A percentile compares a stretch with the other conserved stretches of the same genome.
Conservation (phyloP, 2,888 invertebrate genomes). For the Diaperis boleti region DNA sequence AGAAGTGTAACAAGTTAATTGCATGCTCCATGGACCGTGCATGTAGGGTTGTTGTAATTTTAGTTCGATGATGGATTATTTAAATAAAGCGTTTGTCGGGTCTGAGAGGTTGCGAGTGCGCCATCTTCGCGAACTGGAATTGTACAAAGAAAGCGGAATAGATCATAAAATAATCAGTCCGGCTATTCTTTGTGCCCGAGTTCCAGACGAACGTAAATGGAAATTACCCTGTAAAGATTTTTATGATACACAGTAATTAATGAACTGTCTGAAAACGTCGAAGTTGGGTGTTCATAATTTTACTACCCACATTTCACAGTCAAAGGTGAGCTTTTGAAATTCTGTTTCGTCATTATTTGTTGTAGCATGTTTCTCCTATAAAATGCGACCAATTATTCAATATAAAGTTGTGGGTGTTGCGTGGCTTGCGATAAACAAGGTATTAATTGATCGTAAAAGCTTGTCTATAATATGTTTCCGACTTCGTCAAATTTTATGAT, state of each 20-base stretch:
- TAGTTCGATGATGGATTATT: background rate
- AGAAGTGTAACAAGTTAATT: constrained; percentile 23
- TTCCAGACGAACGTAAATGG: background rate
- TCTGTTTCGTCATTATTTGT: constrained; percentile 11
- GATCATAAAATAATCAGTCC: background rate
- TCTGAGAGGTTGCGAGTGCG: background rate
- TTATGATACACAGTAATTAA: background rate
- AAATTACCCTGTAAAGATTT: background rate
- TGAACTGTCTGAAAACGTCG: background rate
- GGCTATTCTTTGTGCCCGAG: background rate
- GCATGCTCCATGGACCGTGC: background rate
- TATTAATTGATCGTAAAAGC: constrained; percentile 26
- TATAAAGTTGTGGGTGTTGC: constrained; percentile 22
- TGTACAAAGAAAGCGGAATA: background rate
- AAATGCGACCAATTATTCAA: constrained; percentile 24
- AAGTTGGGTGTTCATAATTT: constrained; percentile 1
- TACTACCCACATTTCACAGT: constrained; percentile 5
- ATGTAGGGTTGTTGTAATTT: background rate
- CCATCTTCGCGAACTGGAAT: background rate
- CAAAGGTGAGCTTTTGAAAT: constrained; percentile 2
- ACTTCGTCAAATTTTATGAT: background rate
- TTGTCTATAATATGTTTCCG: background rate
- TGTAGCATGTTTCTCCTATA: constrained; percentile 3
- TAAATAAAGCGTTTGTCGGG: too few species aligned
- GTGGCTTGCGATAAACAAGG: constrained; percentile 7